These are phyloP conservation scores for Anas platyrhynchos DNA, from an alignment of 2,113 vertebrate species.

Conservation along the genomic window DNA sequence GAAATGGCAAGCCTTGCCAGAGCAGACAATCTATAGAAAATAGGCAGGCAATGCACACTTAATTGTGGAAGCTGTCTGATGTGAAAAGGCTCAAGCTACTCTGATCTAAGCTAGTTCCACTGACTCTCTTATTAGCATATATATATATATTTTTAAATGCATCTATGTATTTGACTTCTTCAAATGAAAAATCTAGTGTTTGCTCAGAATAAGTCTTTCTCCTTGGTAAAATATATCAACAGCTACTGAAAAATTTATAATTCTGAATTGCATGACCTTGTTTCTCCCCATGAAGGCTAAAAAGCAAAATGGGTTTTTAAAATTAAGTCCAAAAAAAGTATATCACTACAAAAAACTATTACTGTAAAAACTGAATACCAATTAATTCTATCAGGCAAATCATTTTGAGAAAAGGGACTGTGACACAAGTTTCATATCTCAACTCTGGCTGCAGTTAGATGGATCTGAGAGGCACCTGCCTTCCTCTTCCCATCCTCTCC, in stretches of 20 bases:
- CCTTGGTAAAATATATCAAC: background rate
- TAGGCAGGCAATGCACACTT: background rate
- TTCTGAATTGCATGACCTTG: background rate
- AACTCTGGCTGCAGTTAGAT: background rate
- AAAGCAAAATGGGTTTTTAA: background rate
- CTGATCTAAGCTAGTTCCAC: background rate
- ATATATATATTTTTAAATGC: background rate
- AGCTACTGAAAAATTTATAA: background rate
- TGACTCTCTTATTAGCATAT: fast-evolving
- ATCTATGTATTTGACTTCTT: background rate
- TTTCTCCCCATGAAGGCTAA: background rate
- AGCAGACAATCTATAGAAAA: background rate
- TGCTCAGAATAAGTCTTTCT: background rate
- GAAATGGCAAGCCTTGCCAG: background rate
- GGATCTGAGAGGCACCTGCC: background rate
- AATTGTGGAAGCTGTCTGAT: background rate
- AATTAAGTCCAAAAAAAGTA: background rate
- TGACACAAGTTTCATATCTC: background rate
- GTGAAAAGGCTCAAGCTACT: background rate
- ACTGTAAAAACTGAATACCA: background rate
- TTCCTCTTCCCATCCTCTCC: background rate
- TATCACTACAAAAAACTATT: background rate
- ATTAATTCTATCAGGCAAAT: background rate
- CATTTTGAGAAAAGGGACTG: background rate
- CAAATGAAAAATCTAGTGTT: background rate